These are phyloP conservation scores for Mionectes macconnelli DNA, from an alignment of 2,113 vertebrate genomes.

Conservation along the genomic window DNA sequence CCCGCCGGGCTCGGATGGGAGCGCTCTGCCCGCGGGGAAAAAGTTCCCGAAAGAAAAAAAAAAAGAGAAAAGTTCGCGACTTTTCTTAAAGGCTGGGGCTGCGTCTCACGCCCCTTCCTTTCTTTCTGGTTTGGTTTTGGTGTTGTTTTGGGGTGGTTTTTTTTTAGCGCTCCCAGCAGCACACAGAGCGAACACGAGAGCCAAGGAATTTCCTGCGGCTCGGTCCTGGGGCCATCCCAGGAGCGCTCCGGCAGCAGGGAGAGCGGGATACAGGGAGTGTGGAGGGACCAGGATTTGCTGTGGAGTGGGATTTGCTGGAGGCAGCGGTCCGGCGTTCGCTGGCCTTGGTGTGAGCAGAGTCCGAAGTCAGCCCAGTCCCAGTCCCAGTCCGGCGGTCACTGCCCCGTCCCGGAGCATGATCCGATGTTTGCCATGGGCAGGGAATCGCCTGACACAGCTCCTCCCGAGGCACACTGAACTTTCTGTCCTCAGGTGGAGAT, in stretches of 20 bases:
- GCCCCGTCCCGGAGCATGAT: neutral
- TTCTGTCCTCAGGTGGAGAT: neutral
- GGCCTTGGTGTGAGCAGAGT: neutral
- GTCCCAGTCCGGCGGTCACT: neutral
- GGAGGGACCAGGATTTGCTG: neutral
- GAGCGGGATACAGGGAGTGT: fast-evolving
- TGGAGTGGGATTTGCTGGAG: neutral
- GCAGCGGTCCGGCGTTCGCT: neutral
- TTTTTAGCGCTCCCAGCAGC: neutral
- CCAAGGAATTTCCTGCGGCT: neutral
- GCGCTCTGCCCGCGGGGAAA: neutral
- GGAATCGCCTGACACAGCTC: neutral
- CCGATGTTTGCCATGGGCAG: neutral
- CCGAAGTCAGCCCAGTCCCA: neutral
- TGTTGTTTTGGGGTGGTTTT: too few species aligned
- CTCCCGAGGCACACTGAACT: neutral
- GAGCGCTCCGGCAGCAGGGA: neutral
- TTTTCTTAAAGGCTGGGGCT: neutral
- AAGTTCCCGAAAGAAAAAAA: neutral
- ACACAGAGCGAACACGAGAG: neutral
- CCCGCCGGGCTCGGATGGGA: neutral
- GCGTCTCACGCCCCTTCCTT: neutral
- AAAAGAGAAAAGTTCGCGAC: neutral
- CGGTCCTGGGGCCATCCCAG: neutral
- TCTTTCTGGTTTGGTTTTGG: neutral